Evolutionary conservation across 2,888 invertebrate species (phyloP).

Genomic region (Phalangium opilio): DNA sequence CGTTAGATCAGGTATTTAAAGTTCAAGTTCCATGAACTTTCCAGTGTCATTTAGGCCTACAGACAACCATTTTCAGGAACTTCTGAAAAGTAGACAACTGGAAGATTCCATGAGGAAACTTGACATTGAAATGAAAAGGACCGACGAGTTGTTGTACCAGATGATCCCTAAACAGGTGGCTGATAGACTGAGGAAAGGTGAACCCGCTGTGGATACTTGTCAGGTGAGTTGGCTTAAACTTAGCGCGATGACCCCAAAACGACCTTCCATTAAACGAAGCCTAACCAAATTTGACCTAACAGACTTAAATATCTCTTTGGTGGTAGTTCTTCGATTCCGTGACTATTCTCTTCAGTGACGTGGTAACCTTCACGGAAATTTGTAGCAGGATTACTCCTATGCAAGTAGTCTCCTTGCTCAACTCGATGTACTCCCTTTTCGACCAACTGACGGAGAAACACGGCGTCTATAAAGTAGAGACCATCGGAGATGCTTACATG

Average conservation of each 20-base stretch:
- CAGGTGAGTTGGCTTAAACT: no score
- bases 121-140: constrained; percentile 88
- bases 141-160: constrained; percentile 88
- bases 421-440: constrained; percentile 94
- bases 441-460: constrained; percentile 84
- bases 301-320: not conserved
- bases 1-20: constrained; percentile 49
- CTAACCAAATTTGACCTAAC: no score
- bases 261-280: no score
- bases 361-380: constrained; percentile 93
- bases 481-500: constrained; percentile 97
- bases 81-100: constrained; percentile 86
- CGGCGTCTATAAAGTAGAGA: constrained; percentile 91
- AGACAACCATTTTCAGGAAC: constrained; percentile 48
- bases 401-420: constrained; percentile 94
- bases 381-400: constrained; percentile 90
- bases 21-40: not conserved
- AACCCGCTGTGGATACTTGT: constrained; percentile 88
- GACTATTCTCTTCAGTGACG: constrained; percentile 91
- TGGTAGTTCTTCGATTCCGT: constrained; percentile 87
- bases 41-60: not conserved
- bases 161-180: constrained; percentile 99
- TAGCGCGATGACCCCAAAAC: no score
- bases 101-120: constrained; percentile 92
- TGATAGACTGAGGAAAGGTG: constrained; percentile 79